These are phyloP conservation scores for Branchipolynoe longqiensis DNA, from an alignment of 2,888 invertebrate genomes.

Conservation along the genomic window DNA sequence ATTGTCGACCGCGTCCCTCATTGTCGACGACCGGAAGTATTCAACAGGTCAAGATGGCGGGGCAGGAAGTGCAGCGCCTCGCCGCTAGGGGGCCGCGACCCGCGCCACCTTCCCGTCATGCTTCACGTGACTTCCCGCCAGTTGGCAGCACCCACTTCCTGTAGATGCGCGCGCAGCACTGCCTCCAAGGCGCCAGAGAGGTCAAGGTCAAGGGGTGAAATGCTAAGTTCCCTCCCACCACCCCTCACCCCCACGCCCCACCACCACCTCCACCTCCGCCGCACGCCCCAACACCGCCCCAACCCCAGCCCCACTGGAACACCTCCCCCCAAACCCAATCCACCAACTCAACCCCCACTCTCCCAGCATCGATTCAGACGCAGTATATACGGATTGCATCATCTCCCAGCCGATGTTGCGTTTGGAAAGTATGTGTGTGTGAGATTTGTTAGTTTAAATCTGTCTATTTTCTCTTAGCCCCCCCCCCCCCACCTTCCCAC, in stretches of 20 bases:
- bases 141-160: neutral
- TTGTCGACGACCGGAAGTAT: slow-evolving; percentile 10
- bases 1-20: neutral
- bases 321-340: neutral
- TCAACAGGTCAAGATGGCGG: neutral
- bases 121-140: slow-evolving; percentile 12
- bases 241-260: neutral
- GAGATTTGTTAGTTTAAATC: too few relatives aligned
- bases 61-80: neutral
- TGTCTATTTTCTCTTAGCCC: too few relatives aligned
- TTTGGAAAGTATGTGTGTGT: too few relatives aligned
- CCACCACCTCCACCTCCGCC: neutral
- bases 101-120: slow-evolving; percentile 20
- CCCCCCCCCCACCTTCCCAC: too few relatives aligned
- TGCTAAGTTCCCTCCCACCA: too few relatives aligned
- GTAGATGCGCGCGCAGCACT: neutral
- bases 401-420: too few relatives aligned
- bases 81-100: neutral
- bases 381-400: too few relatives aligned
- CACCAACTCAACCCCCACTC: neutral
- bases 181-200: neutral
- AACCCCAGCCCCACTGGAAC: neutral
- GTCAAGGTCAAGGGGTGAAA: slow-evolving; percentile 30
- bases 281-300: too few relatives aligned
- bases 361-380: too few relatives aligned